Base-by-base conservation (phyloP, 2,888 invertebrate genomes). In the Metopia argyrocephala region DNA sequence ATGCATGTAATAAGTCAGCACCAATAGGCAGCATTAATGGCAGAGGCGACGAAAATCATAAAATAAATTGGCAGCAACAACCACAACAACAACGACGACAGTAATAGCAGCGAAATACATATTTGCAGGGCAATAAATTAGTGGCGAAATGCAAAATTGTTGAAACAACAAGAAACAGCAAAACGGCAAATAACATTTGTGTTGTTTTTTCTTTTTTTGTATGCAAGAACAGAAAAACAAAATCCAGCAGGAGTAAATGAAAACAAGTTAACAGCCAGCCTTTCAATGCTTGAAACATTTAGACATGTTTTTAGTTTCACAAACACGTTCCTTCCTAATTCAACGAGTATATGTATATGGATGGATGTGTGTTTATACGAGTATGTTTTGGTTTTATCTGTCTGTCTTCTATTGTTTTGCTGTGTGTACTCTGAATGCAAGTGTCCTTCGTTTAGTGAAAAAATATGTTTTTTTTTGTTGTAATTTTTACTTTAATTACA, bases 81-180 rank as follows among this genome's bases (percentile, higher is more conserved):
- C 73, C 38, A 27, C 54, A 57, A 64, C 71, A 73, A 62, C 65
- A 62, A 64, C 52, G 50, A 56, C 46, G 23, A 71, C 64, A 52
- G 64, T 50, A 56, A 52, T 48, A 75, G 56, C 56, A 54, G 38
- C 71, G 18, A 52, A n/a, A n/a, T n/a, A 31, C 64, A 61, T 54
- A 65, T 65, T 48, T 73, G 68, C 73, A 83, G 62, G 50, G 62
- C 52, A 31, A 64, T 69, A 61, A 73, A 82, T 79, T 71, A 61
- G 61, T 71, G 61, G 70, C 66, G 57, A 76, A 75, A 79, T 69
- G 65, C 69, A 59, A 79, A 79, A 66, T 38, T n/a, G n/a, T n/a
- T n/a, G n/a, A 50, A 52, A 52, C 65, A 66, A 38, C 50, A 66
- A 65, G 18, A 9, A 31, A 18, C 15, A 57, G 20, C 38, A 50